Percentiles rank a stretch among this genome's conserved stretches.
Conservation (phyloP, 2,888 invertebrate genomes). For the Dione juno region DNA sequence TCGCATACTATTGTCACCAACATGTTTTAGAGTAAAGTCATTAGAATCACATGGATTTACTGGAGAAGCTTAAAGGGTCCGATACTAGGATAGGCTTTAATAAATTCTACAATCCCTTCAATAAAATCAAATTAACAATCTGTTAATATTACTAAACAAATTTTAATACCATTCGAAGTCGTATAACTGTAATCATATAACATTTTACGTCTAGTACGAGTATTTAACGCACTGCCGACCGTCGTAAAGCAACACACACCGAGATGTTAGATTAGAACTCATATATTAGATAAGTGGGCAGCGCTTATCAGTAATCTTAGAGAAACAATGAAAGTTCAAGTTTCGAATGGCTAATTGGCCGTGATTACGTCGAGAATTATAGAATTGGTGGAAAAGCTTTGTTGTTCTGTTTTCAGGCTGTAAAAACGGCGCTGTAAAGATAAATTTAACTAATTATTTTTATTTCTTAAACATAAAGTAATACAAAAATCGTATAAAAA, state of each 20-base stretch:
- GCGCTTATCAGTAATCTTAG: slow-evolving; percentile 59
- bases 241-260: slow-evolving; percentile 28
- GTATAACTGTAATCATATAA: slow-evolving; percentile 6
- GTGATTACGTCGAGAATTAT: slow-evolving; percentile 51
- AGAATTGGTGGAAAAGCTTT: slow-evolving; percentile 36
- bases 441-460: too few species aligned
- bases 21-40: too few species aligned
- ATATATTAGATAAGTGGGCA: slow-evolving; percentile 44
- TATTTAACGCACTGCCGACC: slow-evolving; percentile 28
- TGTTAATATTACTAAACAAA: background rate
- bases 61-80: too few species aligned
- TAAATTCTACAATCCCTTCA: too few species aligned
- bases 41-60: too few species aligned
- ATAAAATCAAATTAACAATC: too few species aligned
- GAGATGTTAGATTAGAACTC: slow-evolving; percentile 43
- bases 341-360: slow-evolving; percentile 67
- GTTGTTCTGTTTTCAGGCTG: background rate
- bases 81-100: too few species aligned
- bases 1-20: too few species aligned
- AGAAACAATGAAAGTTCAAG: slow-evolving; percentile 69
- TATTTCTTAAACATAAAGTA: too few species aligned
- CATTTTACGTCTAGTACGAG: background rate
- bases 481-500: too few species aligned
- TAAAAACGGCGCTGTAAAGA: background rate
- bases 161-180: background rate